phyloP scores from a whole-genome alignment of 2,797 vertebrate species.

The Chrysocyon brachyurus region DNA sequence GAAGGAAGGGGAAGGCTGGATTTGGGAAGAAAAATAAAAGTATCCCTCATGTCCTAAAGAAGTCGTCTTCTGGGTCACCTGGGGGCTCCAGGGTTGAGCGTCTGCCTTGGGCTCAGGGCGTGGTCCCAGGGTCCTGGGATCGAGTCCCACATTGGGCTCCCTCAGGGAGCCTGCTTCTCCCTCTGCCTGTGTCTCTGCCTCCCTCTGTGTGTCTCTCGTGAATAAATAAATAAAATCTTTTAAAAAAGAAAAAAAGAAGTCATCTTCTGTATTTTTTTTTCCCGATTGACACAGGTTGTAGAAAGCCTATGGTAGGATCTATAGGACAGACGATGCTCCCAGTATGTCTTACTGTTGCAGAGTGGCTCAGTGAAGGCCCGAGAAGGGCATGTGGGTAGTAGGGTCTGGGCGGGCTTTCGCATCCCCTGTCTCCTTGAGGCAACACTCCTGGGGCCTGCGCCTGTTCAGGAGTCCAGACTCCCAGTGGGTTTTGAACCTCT shows the following conservation, averaged over 20 bases:
- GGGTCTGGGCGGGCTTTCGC: background rate
- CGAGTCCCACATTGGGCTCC: no score
- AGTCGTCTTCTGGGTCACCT: background rate
- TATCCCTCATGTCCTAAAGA: background rate
- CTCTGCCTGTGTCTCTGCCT: no score
- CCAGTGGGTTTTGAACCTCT: fast-evolving
- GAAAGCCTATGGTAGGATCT: fast-evolving
- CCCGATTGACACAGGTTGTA: background rate
- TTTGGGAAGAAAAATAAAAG: background rate
- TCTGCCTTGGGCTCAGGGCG: no score
- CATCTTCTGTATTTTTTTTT: background rate
- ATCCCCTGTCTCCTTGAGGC: background rate
- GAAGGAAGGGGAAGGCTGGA: background rate
- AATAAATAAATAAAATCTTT: no score
- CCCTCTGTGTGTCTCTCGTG: no score
- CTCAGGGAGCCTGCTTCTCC: no score
- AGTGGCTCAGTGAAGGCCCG: background rate
- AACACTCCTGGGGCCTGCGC: background rate
- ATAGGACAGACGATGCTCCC: background rate
- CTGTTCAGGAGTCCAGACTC: background rate
- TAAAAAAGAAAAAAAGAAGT: background rate
- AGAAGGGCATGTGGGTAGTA: fast-evolving
- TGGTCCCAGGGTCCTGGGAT: no score
- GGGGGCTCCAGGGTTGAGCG: no score
- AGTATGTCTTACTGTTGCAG: background rate